These are phyloP conservation scores for Mimas tiliae DNA, from an alignment of 2,888 invertebrate genomes.

Conservation along the genomic window DNA sequence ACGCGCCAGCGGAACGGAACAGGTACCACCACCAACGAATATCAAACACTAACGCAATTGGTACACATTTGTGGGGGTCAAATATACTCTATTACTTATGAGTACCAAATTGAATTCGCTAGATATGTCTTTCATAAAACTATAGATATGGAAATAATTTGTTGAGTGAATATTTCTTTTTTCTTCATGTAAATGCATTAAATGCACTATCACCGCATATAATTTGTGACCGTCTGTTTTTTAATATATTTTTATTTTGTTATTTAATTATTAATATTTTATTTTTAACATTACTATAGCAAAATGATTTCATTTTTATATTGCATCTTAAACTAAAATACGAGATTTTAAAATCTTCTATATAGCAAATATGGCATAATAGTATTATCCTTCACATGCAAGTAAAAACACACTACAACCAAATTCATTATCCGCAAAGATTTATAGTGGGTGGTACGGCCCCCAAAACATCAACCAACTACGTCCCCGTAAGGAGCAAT, in stretches of 20 bases:
- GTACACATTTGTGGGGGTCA: neutral
- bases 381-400: neutral
- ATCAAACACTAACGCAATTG: constrained; percentile 16
- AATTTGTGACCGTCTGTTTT: no score
- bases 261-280: no score
- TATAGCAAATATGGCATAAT: neutral
- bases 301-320: no score
- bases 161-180: no score
- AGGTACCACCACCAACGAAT: constrained; percentile 51
- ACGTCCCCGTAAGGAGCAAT: constrained; percentile 57
- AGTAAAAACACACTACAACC: no score
- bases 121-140: neutral
- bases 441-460: constrained; percentile 9
- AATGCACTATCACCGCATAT: no score
- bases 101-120: neutral
- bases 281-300: no score
- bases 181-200: no score
- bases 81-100: neutral
- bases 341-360: no score
- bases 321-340: no score
- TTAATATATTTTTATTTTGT: no score
- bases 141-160: no score
- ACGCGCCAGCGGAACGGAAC: constrained; percentile 53
- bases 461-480: constrained; percentile 11
- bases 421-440: neutral